Evolutionary conservation across 2,797 vertebrate species (phyloP).

Genomic region (Sciurus carolinensis): DNA sequence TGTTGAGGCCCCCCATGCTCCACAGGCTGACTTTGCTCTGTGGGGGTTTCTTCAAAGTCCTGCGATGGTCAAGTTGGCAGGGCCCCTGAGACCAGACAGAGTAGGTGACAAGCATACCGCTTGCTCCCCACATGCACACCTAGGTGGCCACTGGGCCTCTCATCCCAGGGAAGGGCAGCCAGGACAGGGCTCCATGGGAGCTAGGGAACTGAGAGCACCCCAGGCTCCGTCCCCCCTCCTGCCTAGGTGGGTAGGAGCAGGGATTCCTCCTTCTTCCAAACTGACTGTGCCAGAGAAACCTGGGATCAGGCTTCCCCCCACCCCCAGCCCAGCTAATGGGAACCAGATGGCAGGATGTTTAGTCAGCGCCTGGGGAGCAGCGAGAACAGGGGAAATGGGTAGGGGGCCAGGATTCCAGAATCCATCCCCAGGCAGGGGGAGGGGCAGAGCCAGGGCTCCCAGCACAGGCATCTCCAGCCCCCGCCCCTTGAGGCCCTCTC

Average conservation of each 20-base stretch:
- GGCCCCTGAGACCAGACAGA: not conserved
- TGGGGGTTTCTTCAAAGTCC: constrained; percentile 51
- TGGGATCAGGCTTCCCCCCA: constrained; percentile 77
- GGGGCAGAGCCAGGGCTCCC: constrained; percentile 23
- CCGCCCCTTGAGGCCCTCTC: not conserved
- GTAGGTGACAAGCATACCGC: not conserved
- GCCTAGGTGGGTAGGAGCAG: constrained; percentile 69
- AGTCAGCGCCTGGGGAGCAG: constrained; percentile 82
- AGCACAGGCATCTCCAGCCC: not conserved
- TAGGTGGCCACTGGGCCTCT: not conserved
- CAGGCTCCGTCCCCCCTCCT: constrained; percentile 53
- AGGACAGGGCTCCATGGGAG: not conserved
- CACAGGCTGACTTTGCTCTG: constrained; percentile 22
- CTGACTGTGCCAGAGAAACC: constrained; percentile 78
- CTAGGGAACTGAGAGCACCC: not conserved
- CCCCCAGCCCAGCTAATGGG: constrained; percentile 81
- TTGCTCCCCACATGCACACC: not conserved
- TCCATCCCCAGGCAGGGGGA: constrained; percentile 65
- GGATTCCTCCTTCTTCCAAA: constrained; percentile 62
- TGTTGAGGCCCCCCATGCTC: not conserved
- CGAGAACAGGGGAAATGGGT: constrained; percentile 78
- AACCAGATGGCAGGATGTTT: constrained; percentile 87
- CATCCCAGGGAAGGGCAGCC: not conserved
- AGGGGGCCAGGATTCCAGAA: constrained; percentile 84
- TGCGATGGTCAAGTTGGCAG: not conserved